Base-by-base conservation (phyloP, 2,797 vertebrate genomes). In the Nannoperca australis region DNA sequence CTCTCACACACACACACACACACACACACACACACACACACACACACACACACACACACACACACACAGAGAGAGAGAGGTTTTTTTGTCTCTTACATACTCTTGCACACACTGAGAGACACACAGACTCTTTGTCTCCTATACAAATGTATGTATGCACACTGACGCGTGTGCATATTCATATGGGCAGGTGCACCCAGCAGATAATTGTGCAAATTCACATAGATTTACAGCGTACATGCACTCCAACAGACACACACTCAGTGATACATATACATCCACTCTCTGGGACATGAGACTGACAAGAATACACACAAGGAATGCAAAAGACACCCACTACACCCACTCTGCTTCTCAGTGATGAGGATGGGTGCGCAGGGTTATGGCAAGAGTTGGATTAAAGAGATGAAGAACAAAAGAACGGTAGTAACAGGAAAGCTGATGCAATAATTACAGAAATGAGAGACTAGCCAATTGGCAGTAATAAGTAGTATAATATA, bases 401-500 rank as follows among this genome's bases (percentile, higher is more conserved):
- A 54, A 71, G 27, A 36, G 40, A 14, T 76, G 78, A 66, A 60
- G 9, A 76, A 64, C 38, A 71, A 74, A 59, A 70, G 30, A 78
- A 53, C 0, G 3, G 32, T 60, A 50, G 71, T 62, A 73, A 54
- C 38, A 85, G 73, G 63, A 75, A 75, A 38, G 27, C 50, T 69
- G 56, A 80, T 75, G n/a, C 60, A 85, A 51, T 88, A 67, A 61
- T 66, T 51, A 42, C 38, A 64, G 51, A 83, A 82, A 83, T 70
- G 51, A 86, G 58, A 69, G 22, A 77, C 56, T 38, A 67, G 70
- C 77, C 81, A 81, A 78, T 82, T 90, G 85, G 76, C 78, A 80
- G 66, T 73, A 80, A 77, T 83, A 85, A 68, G 42, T 72, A 60
- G 42, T 77, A 71, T 89, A 88, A 86, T 83, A 65, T 77, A 92